phyloP scores from a whole-genome alignment of 1,140 invertebrate genomes.

The Leptinotarsa lineolata region DNA sequence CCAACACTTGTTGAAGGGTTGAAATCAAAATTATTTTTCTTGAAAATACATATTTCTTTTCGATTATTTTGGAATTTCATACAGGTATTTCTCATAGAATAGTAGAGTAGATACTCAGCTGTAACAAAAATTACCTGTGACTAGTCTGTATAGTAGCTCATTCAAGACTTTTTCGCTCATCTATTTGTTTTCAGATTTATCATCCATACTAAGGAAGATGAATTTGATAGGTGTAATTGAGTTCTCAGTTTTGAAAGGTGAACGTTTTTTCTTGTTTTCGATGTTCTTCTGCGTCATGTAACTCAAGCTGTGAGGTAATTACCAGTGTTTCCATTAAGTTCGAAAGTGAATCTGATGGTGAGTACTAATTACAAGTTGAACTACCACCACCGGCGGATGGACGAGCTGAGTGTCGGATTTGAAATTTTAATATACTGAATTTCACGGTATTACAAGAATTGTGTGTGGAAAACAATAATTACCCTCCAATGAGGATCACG shows the following conservation, averaged over 20 bases:
- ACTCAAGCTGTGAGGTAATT: slow-evolving; percentile 12
- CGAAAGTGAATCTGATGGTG: slow-evolving; percentile 4
- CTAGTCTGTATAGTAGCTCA: too few species aligned
- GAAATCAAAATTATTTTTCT: too few species aligned
- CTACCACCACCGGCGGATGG: not conserved
- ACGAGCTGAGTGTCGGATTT: not conserved
- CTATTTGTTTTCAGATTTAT: not conserved
- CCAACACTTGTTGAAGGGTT: too few species aligned
- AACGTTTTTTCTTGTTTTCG: slow-evolving; percentile 19
- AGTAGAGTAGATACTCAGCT: too few species aligned
- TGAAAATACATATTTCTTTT: too few species aligned
- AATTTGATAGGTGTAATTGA: slow-evolving; percentile 30
- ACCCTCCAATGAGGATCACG: too few species aligned
- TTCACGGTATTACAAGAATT: too few species aligned
- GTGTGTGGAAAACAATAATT: too few species aligned
- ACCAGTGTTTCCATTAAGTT: slow-evolving; percentile 4
- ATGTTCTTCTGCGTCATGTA: slow-evolving; percentile 8
- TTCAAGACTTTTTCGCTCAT: too few species aligned
- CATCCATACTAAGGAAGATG: not conserved
- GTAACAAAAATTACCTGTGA: too few species aligned
- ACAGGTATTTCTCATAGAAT: too few species aligned
- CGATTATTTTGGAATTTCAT: too few species aligned
- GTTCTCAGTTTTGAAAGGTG: slow-evolving; percentile 37
- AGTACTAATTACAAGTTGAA: slow-evolving; percentile 13
- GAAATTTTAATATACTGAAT: not conserved